Evolutionary conservation across 2,888 invertebrate species (phyloP), one percentile per base, ranked within the genome.

Genomic region (Hirtodrosophila confusa): DNA sequence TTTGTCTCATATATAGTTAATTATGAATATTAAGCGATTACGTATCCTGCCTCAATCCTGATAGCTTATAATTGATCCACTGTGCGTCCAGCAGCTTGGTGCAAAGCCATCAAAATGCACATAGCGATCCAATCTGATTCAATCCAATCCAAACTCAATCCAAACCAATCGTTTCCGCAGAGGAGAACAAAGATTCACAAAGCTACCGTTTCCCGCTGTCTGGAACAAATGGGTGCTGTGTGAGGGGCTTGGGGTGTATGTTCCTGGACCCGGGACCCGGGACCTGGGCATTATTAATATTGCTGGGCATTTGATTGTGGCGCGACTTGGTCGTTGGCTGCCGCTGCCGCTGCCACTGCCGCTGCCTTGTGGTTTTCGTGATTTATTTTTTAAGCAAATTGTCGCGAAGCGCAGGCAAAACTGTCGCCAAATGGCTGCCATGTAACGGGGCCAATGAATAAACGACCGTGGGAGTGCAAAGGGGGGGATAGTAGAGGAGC

Each of bases 381-480:
- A 89, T 89, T 89, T 89, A 89, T 89, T 89, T 82, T 89, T 82
- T 78, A 80, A 83, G 83, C 85, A 88, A 88, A 89, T 88, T 88
- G 88, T 89, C 88, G 89, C 88, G 79, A 70, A 68, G 43, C 49
- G 54, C 45, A 53, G 54, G 70, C 60, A 58, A 80, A 88, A 89
- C 88, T 89, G 89, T 90, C 90, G 85, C 78, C 88, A 87, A 83
- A 73, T 78, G 67, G 80, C 57, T 69, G 64, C 78, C 80, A 74
- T 74, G 88, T 86, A 88, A 86, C 88, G 88, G 88, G 86, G 84
- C 75, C 77, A 73, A 64, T 74, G 74, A 73, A 73, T 73, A 73
- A 71, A 73, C 66, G 73, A 73, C 75, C 62, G 72, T 71, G 85
- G 78, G 55, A 65, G 80, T 77, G 33, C 37, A 35, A 39, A 23